Conservation (phyloP, 2,888 invertebrate species). For the Chydorus sphaericus region DNA sequence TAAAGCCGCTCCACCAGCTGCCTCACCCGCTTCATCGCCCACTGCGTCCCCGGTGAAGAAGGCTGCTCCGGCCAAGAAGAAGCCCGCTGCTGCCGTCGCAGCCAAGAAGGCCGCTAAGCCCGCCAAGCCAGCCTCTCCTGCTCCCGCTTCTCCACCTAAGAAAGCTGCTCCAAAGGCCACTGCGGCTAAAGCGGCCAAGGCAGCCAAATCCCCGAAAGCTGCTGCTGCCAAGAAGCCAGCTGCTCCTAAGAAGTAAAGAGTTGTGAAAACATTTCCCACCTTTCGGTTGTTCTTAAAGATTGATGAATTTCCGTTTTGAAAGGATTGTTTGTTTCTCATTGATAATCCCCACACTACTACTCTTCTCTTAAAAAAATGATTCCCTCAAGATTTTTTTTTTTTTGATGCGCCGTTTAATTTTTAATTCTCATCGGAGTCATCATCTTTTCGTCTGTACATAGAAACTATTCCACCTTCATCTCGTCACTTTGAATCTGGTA, state of each 20-base stretch:
- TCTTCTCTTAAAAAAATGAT: too few relatives aligned
- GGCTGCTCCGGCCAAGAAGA: conserved; percentile 6
- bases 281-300: background rate
- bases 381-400: too few relatives aligned
- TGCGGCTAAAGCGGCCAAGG: conserved; percentile 10
- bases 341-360: too few relatives aligned
- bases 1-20: background rate
- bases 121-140: background rate
- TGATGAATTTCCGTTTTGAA: too few relatives aligned
- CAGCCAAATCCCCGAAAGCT: conserved; percentile 7
- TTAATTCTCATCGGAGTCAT: too few relatives aligned
- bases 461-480: too few relatives aligned
- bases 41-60: too few relatives aligned
- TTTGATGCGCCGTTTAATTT: too few relatives aligned
- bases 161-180: conserved; percentile 4
- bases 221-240: background rate
- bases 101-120: conserved; percentile 4
- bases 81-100: background rate
- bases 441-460: too few relatives aligned
- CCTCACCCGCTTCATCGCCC: too few relatives aligned
- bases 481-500: too few relatives aligned
- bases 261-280: background rate
- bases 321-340: background rate
- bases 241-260: background rate
- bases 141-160: background rate